These are phyloP conservation scores for Enoplosus armatus DNA, from an alignment of 2,797 vertebrate species.

Conservation along the genomic window DNA sequence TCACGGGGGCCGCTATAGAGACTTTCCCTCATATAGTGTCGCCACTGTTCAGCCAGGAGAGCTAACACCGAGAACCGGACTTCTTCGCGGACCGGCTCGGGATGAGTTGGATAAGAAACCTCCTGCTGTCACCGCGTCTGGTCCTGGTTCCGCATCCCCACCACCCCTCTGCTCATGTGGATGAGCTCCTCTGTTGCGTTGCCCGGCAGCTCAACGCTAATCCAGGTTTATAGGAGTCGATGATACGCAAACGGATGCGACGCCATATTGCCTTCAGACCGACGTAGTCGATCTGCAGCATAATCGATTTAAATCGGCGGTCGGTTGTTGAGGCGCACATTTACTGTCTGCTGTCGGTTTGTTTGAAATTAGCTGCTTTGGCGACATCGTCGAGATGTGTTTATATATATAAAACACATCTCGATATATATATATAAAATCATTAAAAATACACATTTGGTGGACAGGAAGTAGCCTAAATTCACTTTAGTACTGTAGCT, in stretches of 20 bases:
- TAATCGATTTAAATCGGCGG: constrained; percentile 9
- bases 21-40: too few species aligned
- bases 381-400: too few species aligned
- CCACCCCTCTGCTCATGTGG: background rate
- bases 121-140: background rate
- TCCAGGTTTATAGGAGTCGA: background rate
- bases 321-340: background rate
- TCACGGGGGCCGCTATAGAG: too few species aligned
- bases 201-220: rapidly evolving
- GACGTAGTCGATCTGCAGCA: constrained; percentile 16
- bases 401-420: too few species aligned
- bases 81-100: background rate
- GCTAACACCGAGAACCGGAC: background rate
- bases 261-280: background rate
- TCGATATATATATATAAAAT: too few species aligned
- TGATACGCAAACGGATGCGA: background rate
- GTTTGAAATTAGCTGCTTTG: background rate
- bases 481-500: background rate
- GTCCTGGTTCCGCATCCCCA: background rate
- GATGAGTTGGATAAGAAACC: background rate
- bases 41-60: background rate
- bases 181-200: rapidly evolving
- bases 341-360: background rate
- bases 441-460: too few species aligned
- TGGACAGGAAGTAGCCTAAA: too few species aligned